Evolutionary conservation across 30 jellyfish, hydroid and myxozoan species (phyloP).

Genomic region (Turritopsis dohrnii): DNA sequence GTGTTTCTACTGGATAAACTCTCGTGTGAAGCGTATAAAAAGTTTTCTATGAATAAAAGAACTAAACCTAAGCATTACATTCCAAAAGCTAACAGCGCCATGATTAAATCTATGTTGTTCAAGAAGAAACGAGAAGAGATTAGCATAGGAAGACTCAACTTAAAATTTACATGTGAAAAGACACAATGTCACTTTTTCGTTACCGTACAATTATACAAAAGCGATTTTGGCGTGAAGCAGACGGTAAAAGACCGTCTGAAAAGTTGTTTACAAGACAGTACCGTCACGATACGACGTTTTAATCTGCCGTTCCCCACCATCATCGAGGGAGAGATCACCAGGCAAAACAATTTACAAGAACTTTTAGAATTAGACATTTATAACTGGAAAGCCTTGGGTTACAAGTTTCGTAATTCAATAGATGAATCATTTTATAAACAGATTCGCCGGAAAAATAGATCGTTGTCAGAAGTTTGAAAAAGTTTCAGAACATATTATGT

Average conservation of each 20-base stretch:
- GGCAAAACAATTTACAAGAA: slow-evolving; percentile 10
- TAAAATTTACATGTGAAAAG: not conserved
- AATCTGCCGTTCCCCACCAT: slow-evolving; percentile 1
- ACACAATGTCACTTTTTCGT: not conserved
- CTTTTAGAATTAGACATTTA: not conserved
- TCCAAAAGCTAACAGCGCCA: not conserved
- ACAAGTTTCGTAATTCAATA: slow-evolving; percentile 1
- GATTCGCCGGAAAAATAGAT: slow-evolving; percentile 9
- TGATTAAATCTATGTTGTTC: not conserved
- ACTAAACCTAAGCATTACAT: not conserved
- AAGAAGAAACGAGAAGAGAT: not conserved
- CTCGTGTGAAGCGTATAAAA: slow-evolving; percentile 8
- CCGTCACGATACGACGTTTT: not conserved
- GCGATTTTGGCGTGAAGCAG: slow-evolving; percentile 9
- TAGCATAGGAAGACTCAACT: not conserved
- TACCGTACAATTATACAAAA: slow-evolving; percentile 13
- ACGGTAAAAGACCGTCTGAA: not conserved
- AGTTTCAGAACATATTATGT: not conserved
- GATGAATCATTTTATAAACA: slow-evolving; percentile 26
- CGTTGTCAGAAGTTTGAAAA: slow-evolving; percentile 13
- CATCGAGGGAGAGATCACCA: not conserved
- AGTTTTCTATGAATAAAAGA: not conserved
- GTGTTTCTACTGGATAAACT: not conserved
- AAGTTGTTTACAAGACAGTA: not conserved
- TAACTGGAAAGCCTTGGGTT: slow-evolving; percentile 18